A percentile compares a stretch with the other conserved stretches of the same genome.
These are phyloP conservation scores for Marmota monax DNA, from an alignment of 2,113 vertebrate genomes.

Conservation along the genomic window DNA sequence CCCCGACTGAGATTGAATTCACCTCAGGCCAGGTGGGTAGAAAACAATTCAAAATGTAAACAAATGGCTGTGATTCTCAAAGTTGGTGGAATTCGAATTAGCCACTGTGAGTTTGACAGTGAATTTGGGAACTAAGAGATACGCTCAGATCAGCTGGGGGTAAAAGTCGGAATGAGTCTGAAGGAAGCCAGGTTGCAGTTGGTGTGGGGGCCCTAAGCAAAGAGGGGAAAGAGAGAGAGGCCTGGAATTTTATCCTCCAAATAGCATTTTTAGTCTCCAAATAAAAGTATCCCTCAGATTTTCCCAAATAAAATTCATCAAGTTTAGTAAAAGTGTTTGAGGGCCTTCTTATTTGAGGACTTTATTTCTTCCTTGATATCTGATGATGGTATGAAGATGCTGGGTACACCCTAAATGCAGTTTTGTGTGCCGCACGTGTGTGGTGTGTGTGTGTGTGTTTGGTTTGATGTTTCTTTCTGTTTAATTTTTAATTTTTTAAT, in stretches of 20 bases:
- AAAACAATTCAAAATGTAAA: neutral
- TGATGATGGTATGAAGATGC: rapidly evolving
- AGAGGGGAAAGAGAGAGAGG: rapidly evolving
- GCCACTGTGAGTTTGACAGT: neutral
- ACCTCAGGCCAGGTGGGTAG: neutral
- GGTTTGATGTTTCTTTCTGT: too few relatives aligned
- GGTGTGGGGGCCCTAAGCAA: rapidly evolving
- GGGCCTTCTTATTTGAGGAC: neutral
- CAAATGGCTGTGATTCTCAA: neutral
- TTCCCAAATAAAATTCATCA: neutral
- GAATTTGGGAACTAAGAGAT: neutral
- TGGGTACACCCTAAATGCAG: rapidly evolving
- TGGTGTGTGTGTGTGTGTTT: too few relatives aligned
- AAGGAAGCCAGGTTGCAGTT: neutral
- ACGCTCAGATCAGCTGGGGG: too few relatives aligned
- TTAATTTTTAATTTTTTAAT: too few relatives aligned
- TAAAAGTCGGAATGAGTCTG: neutral
- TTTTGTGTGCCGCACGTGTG: neutral
- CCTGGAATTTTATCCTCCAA: rapidly evolving
- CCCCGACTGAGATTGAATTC: neutral
- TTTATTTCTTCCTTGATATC: neutral
- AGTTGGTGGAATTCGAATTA: neutral
- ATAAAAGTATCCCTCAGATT: neutral
- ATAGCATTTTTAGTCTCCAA: too few relatives aligned
- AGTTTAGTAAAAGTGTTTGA: neutral